Evolutionary conservation across 2,113 vertebrate genomes (phyloP).

Genomic region (Merops nubicus): DNA sequence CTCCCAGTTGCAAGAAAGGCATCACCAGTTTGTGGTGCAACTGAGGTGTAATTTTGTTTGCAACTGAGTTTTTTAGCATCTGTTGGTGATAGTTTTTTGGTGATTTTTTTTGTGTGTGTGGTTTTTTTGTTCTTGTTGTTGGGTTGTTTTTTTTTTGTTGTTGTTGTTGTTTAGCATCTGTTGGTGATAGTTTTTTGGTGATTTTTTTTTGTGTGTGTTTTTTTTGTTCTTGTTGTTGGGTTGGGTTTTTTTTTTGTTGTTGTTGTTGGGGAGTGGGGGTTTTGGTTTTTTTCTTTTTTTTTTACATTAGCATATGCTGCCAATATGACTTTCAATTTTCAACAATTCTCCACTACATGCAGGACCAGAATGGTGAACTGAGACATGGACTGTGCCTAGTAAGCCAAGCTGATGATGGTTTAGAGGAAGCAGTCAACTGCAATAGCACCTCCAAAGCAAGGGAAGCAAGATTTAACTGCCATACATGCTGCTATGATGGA

Average conservation of each 20-base stretch:
- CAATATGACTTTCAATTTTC: neutral
- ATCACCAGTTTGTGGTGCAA: neutral
- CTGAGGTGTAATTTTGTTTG: neutral
- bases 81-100: neutral
- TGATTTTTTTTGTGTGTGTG: neutral
- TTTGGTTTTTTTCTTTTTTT: too few species aligned
- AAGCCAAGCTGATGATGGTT: neutral
- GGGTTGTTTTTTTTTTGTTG: too few species aligned
- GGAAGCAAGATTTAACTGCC: neutral
- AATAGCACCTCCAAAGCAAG: neutral
- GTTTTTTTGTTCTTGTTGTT: too few species aligned
- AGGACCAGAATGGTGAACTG: neutral
- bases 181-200: too few species aligned
- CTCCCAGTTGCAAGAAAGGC: neutral
- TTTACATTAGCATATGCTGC: neutral
- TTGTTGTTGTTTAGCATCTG: too few species aligned
- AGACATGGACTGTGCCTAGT: neutral
- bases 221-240: too few species aligned
- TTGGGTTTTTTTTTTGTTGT: too few species aligned
- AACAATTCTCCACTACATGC: neutral
- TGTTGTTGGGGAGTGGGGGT: too few species aligned
- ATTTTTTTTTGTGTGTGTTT: too few species aligned
- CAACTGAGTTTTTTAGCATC: neutral
- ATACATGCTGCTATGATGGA: neutral
- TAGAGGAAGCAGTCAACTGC: neutral